Evolutionary conservation across 2,888 invertebrate genomes (phyloP).

Genomic region (Nemurella pictetii): DNA sequence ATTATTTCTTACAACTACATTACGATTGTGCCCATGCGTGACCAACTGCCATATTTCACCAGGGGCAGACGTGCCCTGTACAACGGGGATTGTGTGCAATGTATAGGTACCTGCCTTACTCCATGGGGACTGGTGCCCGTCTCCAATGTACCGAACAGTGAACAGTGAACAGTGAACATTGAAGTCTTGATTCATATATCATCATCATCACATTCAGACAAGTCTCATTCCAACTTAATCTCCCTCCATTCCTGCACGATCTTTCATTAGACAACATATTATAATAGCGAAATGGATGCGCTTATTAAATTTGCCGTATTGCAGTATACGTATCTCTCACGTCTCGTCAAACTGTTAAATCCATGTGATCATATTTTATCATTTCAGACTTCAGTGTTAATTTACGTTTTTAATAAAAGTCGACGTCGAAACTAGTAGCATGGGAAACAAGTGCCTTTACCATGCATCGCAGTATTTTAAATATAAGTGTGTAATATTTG

Average conservation of each 20-base stretch:
- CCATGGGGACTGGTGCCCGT: conserved; percentile 33
- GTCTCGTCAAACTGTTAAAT: not conserved
- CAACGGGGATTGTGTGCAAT: not conserved
- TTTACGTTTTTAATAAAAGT: conserved; percentile 5
- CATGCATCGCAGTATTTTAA: not conserved
- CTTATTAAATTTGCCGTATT: conserved; percentile 38
- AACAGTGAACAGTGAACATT: too few relatives aligned
- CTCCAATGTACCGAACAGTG: conserved; percentile 28
- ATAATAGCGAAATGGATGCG: conserved; percentile 8
- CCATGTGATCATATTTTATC: conserved; percentile 9
- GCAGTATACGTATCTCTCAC: conserved; percentile 25
- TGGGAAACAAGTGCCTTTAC: not conserved
- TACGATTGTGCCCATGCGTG: conserved; percentile 29
- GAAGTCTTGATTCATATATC: conserved; percentile 37
- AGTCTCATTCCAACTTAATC: conserved; percentile 36
- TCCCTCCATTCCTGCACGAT: conserved; percentile 38
- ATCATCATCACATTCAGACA: conserved; percentile 38
- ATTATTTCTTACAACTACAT: not conserved
- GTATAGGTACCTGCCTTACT: not conserved
- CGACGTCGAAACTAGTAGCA: not conserved
- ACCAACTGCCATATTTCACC: conserved; percentile 34
- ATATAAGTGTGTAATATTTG: not conserved
- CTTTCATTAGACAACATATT: conserved; percentile 33
- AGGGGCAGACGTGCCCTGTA: conserved; percentile 23
- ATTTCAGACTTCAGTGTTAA: conserved; percentile 1